Conservation (phyloP, 2,888 invertebrate species). For the Macrophya annulata region DNA sequence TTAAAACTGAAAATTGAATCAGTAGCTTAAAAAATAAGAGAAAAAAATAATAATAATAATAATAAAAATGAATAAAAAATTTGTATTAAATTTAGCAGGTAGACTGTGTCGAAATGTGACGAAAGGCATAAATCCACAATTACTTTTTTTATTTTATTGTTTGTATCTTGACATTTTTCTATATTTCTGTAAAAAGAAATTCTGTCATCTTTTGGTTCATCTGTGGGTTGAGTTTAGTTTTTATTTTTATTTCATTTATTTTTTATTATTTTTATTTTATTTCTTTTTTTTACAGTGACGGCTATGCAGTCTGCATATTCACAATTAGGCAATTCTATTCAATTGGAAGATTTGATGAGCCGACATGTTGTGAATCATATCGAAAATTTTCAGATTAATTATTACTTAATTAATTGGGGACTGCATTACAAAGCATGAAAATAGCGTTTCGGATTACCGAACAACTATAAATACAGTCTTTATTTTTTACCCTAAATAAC, state of each 20-base stretch:
- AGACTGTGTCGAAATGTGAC: slow-evolving; percentile 11
- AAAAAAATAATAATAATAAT: neutral
- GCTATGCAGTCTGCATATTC: neutral
- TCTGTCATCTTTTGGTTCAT: slow-evolving; percentile 1
- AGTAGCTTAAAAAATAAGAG: neutral
- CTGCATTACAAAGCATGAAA: slow-evolving; percentile 20
- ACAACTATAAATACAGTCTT: slow-evolving; percentile 41
- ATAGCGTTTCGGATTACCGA: slow-evolving; percentile 30
- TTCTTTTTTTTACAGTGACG: slow-evolving; percentile 8
- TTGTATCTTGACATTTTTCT: slow-evolving; percentile 19
- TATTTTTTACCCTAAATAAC: slow-evolving; percentile 40
- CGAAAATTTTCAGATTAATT: slow-evolving; percentile 21
- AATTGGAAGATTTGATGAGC: slow-evolving; percentile 6
- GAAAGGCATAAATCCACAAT: slow-evolving; percentile 29
- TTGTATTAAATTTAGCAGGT: neutral
- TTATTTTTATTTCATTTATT: too few species aligned
- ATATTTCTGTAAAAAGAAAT: slow-evolving; percentile 23
- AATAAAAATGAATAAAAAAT: too few species aligned
- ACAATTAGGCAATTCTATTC: slow-evolving; percentile 1
- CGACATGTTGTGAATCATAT: slow-evolving; percentile 22
- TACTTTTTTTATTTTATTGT: neutral
- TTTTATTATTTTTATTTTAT: too few species aligned
- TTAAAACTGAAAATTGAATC: neutral
- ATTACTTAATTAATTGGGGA: neutral
- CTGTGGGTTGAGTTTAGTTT: neutral